A percentile compares a stretch with the other conserved stretches of the same genome.
Conservation (phyloP, 2,888 invertebrate species). For the Lampropteryx suffumata region DNA sequence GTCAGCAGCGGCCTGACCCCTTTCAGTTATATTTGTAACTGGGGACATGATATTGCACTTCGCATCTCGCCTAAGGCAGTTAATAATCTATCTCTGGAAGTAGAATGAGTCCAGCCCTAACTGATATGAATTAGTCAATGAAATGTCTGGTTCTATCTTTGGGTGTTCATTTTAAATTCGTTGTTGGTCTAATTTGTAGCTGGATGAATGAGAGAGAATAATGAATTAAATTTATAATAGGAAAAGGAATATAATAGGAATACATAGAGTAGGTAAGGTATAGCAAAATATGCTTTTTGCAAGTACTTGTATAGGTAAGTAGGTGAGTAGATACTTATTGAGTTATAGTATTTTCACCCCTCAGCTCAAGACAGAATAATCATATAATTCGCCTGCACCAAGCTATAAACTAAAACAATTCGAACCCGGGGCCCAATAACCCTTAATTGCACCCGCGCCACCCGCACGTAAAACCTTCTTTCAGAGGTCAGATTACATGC, state of each 20-base stretch:
- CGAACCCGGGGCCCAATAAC: constrained; percentile 28
- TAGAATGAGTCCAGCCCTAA: background rate
- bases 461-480: constrained; percentile 14
- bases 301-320: background rate
- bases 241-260: no score
- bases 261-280: no score
- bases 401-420: constrained; percentile 25
- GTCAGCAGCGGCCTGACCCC: constrained; percentile 6
- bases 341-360: background rate
- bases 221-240: no score
- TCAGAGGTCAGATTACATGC: constrained; percentile 16
- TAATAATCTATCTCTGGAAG: constrained; percentile 12
- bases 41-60: constrained; percentile 16
- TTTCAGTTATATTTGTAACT: constrained; percentile 7
- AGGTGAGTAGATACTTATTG: background rate
- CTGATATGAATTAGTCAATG: background rate
- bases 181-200: no score
- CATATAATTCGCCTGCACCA: constrained; percentile 15
- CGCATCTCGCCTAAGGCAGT: constrained; percentile 5
- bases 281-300: no score
- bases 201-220: no score
- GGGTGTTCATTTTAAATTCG: no score
- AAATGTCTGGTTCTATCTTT: no score
- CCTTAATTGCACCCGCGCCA: constrained; percentile 32
- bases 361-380: constrained; percentile 8